Evolutionary conservation across 2,113 vertebrate species (phyloP).

Genomic region (Zosterops lateralis): DNA sequence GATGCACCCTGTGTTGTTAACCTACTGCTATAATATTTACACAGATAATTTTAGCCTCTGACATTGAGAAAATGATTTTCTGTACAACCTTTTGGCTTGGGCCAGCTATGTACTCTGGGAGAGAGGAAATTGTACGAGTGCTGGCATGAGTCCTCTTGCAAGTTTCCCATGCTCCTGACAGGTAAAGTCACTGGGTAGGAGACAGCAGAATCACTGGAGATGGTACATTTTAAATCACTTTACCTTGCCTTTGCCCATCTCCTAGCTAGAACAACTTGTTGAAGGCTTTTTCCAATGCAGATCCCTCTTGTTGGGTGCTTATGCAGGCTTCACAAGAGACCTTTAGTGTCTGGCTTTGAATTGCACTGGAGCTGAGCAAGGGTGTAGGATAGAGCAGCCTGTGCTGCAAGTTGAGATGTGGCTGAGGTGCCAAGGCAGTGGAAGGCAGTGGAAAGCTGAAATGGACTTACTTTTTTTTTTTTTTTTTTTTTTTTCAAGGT

Average conservation of each 20-base stretch:
- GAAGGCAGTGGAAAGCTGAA: neutral
- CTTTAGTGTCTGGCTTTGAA: neutral
- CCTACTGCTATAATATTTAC: neutral
- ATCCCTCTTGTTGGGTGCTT: neutral
- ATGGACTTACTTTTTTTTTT: too few species aligned
- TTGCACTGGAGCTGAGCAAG: neutral
- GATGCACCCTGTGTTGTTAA: neutral
- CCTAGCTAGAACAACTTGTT: neutral
- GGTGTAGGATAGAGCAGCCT: neutral
- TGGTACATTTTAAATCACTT: neutral
- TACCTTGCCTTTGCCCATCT: neutral
- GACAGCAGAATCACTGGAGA: neutral
- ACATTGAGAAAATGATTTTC: neutral
- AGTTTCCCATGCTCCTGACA: neutral
- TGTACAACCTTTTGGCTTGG: neutral
- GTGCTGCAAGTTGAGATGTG: neutral
- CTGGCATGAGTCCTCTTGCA: neutral
- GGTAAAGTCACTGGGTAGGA: neutral
- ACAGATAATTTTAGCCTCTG: neutral
- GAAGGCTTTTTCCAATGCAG: neutral
- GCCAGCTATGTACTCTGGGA: neutral
- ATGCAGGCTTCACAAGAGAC: neutral
- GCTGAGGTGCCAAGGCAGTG: neutral
- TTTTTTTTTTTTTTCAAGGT: neutral
- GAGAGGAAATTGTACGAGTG: neutral